Evolutionary conservation across 1,140 invertebrate genomes (phyloP).

Genomic region (Bombus turneri): DNA sequence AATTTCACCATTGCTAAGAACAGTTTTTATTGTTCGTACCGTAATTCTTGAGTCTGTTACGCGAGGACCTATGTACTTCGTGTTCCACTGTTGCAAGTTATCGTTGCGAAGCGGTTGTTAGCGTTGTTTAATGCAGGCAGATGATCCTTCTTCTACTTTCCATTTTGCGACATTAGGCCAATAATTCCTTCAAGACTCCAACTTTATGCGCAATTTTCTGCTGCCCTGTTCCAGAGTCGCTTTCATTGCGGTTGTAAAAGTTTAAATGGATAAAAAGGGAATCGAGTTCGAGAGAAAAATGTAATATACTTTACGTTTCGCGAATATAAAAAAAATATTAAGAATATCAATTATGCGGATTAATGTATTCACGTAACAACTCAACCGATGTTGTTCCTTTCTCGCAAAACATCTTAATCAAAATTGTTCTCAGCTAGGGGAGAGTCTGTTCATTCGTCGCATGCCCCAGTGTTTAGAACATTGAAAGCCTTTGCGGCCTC

Average conservation of each 20-base stretch:
- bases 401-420: too few relatives aligned
- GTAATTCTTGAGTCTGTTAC: slow-evolving; percentile 3
- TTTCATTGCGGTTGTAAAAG: neutral
- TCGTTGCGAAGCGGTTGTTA: slow-evolving; percentile 3
- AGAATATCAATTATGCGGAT: too few relatives aligned
- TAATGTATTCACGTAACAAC: too few relatives aligned
- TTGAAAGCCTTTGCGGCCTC: too few relatives aligned
- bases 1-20: slow-evolving; percentile 49
- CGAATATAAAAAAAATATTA: too few relatives aligned
- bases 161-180: neutral
- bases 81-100: neutral
- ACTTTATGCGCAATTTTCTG: neutral
- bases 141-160: neutral
- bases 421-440: too few relatives aligned
- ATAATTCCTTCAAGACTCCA: neutral
- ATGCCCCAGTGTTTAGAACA: too few relatives aligned
- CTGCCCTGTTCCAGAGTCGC: neutral
- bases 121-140: neutral
- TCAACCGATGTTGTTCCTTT: too few relatives aligned
- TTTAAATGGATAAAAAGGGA: neutral
- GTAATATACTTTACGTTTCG: neutral
- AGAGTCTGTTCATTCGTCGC: too few relatives aligned
- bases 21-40: slow-evolving; percentile 26
- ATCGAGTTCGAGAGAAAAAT: neutral
- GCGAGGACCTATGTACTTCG: neutral